Conservation (phyloP, 2,888 invertebrate genomes). For the Trachelus stipa region DNA sequence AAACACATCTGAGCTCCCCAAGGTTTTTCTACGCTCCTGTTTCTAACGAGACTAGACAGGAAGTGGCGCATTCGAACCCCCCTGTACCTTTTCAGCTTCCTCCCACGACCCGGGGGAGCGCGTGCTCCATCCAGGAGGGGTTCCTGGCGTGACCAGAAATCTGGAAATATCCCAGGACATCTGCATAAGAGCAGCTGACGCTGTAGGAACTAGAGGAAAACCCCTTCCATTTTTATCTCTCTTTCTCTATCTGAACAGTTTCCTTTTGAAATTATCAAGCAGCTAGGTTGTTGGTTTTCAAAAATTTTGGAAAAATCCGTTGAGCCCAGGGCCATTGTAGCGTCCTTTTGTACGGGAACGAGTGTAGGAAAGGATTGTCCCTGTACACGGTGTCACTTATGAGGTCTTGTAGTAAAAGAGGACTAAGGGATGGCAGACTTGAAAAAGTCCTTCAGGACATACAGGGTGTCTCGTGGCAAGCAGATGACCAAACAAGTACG, state of each 20-base stretch:
- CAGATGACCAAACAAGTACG: constrained; percentile 35
- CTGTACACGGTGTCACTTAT: neutral
- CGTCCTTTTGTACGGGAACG: neutral
- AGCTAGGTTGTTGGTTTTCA: neutral
- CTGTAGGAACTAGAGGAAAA: neutral
- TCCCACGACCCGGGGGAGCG: constrained; percentile 2
- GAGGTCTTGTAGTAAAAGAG: neutral
- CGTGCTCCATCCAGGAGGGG: neutral
- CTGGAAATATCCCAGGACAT: constrained; percentile 29
- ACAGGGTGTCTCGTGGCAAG: constrained; percentile 15
- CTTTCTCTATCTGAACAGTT: neutral
- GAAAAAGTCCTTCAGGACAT: neutral
- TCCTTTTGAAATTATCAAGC: neutral
- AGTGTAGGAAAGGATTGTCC: neutral
- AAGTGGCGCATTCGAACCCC: neutral
- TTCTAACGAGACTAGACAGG: constrained; percentile 1
- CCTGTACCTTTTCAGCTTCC: constrained; percentile 4
- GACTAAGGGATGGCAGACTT: neutral
- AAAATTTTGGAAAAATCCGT: constrained; percentile 1
- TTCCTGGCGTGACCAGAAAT: neutral
- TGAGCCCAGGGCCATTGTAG: neutral
- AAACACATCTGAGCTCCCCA: neutral
- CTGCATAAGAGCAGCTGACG: constrained; percentile 32
- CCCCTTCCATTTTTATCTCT: neutral
- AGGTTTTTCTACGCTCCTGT: neutral